Conservation (phyloP, 2,797 vertebrate species). For the Gymnothorax reevesii region DNA sequence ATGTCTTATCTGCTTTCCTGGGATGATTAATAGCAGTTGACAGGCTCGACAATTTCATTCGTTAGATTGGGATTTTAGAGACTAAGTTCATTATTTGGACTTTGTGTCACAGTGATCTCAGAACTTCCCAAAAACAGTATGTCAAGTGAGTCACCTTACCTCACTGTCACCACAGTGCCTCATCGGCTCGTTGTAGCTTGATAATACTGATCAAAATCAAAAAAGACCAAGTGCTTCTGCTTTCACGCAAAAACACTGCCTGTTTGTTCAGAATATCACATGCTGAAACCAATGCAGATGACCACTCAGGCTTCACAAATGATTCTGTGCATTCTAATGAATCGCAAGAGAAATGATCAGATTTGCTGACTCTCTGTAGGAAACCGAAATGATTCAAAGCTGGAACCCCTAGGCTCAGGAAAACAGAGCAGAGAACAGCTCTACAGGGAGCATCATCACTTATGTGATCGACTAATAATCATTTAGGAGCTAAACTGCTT, state of each 20-base stretch:
- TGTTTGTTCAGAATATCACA: not conserved
- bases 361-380: not conserved
- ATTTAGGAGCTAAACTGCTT: slow-evolving; percentile 55
- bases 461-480: slow-evolving; percentile 48
- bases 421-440: slow-evolving; percentile 42
- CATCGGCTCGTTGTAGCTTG: too few relatives aligned
- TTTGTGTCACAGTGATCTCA: not conserved
- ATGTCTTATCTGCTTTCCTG: not conserved
- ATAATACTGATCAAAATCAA: not conserved
- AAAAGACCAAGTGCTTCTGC: not conserved
- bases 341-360: not conserved
- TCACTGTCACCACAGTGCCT: too few relatives aligned
- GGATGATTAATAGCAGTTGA: not conserved
- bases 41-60: not conserved
- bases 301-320: not conserved
- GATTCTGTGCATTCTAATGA: not conserved
- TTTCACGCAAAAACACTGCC: too few relatives aligned
- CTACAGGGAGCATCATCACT: slow-evolving; percentile 39
- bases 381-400: slow-evolving; percentile 23
- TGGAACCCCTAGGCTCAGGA: slow-evolving; percentile 22
- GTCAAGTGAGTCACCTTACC: too few relatives aligned
- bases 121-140: too few relatives aligned
- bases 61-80: not conserved
- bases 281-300: not conserved
- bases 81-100: not conserved